Evolutionary conservation across 2,797 vertebrate species (phyloP).

Genomic region (Saguinus oedipus): DNA sequence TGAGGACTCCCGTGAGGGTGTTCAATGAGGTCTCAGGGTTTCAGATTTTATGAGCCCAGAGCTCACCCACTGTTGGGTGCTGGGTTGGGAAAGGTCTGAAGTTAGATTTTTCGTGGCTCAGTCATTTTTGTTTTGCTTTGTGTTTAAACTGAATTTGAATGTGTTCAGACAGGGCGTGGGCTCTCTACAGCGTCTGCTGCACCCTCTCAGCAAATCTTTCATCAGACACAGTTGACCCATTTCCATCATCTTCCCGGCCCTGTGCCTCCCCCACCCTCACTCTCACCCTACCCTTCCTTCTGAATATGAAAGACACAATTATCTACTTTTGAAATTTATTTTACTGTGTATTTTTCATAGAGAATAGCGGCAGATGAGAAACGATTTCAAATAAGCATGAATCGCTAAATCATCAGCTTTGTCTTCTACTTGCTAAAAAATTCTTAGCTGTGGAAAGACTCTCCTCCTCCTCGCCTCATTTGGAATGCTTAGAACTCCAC

Average conservation of each 20-base stretch:
- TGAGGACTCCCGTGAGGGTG: background rate
- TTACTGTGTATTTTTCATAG: constrained; percentile 10
- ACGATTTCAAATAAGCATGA: constrained; percentile 20
- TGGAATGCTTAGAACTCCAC: background rate
- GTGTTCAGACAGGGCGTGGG: background rate
- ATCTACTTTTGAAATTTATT: constrained; percentile 27
- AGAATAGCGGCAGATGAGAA: constrained; percentile 7
- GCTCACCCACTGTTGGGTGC: background rate
- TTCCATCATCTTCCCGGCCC: background rate
- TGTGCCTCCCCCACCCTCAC: accelerated
- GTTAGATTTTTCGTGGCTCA: background rate
- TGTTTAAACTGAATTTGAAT: background rate
- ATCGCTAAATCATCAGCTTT: background rate
- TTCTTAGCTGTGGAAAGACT: constrained; percentile 40
- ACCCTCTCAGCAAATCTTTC: background rate
- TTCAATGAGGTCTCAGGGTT: background rate
- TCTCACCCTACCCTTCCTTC: background rate
- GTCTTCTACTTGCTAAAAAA: constrained; percentile 25
- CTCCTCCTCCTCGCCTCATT: background rate
- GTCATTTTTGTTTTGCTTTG: background rate
- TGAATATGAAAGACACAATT: constrained; percentile 25
- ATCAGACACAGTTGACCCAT: background rate
- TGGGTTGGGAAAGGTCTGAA: background rate
- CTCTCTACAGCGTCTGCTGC: background rate
- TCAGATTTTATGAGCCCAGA: background rate